Evolutionary conservation across 2,797 vertebrate species (phyloP).

Genomic region (Peromyscus aztecus): DNA sequence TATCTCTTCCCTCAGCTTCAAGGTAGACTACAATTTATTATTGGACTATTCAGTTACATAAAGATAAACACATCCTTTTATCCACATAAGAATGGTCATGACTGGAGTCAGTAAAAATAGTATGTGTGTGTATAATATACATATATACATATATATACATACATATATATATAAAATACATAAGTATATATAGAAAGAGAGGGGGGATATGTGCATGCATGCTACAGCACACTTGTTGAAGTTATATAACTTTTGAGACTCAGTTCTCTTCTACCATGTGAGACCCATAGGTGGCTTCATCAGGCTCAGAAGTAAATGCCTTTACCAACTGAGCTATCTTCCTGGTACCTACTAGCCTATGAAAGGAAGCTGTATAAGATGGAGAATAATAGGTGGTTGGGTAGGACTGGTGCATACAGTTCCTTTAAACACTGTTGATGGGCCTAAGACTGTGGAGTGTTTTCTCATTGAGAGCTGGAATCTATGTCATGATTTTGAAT

Average conservation of each 20-base stretch:
- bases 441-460: background rate
- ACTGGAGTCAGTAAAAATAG: background rate
- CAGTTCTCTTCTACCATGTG: background rate
- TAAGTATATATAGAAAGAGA: background rate
- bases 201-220: no score
- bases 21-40: background rate
- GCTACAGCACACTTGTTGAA: background rate
- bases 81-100: background rate
- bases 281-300: background rate
- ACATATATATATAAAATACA: background rate
- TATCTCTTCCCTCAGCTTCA: background rate
- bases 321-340: background rate
- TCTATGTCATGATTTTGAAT: background rate
- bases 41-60: background rate
- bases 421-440: background rate
- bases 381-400: background rate
- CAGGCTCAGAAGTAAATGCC: background rate
- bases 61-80: background rate
- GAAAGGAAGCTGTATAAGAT: background rate
- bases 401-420: background rate
- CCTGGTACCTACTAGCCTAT: background rate
- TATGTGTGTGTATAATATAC: no score
- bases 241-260: background rate
- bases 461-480: background rate
- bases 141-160: background rate